A percentile compares a stretch with the other conserved stretches of the same genome.
Conservation (phyloP, 1,140 invertebrate genomes). For the Eurosta solidaginis region DNA sequence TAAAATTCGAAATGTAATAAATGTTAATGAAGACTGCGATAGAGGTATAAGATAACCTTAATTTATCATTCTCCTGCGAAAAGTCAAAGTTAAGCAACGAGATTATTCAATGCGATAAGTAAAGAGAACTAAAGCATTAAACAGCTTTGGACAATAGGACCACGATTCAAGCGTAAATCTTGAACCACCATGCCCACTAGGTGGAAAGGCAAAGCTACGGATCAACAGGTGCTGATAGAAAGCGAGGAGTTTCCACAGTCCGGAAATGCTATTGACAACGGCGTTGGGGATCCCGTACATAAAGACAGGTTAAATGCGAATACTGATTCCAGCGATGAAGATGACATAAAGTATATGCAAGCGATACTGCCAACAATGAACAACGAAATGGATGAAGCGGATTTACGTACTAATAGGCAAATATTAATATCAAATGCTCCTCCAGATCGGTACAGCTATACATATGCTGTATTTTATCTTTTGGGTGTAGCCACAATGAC, state of each 20-base stretch:
- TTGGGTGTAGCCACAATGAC: slow-evolving; percentile 88
- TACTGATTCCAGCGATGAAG: not conserved
- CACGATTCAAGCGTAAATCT: not conserved
- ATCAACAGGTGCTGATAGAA: slow-evolving; percentile 29
- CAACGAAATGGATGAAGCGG: slow-evolving; percentile 30
- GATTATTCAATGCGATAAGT: not conserved
- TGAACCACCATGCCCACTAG: not conserved
- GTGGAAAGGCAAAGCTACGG: not conserved
- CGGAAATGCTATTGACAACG: not conserved
- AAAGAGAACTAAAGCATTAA: not conserved
- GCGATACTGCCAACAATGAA: slow-evolving; percentile 39
- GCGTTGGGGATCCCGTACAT: not conserved
- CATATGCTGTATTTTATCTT: slow-evolving; percentile 87
- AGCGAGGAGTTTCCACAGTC: slow-evolving; percentile 3
- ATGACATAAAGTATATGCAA: slow-evolving; percentile 40
- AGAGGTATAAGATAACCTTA: not conserved
- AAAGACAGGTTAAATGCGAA: not conserved
- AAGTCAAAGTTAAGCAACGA: not conserved
- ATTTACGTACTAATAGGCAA: slow-evolving; percentile 32
- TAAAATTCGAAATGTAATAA: not conserved
- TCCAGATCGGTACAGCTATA: slow-evolving; percentile 66
- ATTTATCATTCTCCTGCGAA: too few species aligned
- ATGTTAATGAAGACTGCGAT: not conserved
- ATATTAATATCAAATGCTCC: slow-evolving; percentile 60
- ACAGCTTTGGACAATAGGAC: not conserved